These are phyloP conservation scores for Coremacera marginata DNA, from an alignment of 2,888 invertebrate species.

Conservation along the genomic window DNA sequence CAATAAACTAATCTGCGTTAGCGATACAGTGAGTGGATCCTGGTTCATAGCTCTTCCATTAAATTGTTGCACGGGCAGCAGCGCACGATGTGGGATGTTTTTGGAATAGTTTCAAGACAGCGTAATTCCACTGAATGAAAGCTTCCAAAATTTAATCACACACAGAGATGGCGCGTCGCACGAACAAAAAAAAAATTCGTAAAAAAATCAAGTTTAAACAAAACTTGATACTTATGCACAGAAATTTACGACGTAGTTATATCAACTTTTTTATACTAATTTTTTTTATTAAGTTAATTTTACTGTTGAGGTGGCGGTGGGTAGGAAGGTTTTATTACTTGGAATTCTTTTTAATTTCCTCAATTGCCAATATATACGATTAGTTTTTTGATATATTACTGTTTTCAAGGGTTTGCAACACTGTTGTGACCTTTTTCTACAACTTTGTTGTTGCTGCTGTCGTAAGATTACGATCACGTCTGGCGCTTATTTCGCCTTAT, in stretches of 20 bases:
- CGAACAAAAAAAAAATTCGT: conserved; percentile 47
- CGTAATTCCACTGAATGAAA: conserved; percentile 34
- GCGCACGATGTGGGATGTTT: conserved; percentile 65
- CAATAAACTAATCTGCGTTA: conserved; percentile 98
- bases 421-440: conserved; percentile 16
- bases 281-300: conserved; percentile 4
- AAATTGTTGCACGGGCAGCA: conserved; percentile 48
- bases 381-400: background rate
- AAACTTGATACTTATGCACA: background rate
- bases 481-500: background rate
- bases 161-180: conserved; percentile 47
- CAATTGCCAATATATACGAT: background rate
- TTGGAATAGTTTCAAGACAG: conserved; percentile 67
- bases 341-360: background rate
- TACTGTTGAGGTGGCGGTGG: too few relatives aligned
- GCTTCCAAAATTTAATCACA: conserved; percentile 46
- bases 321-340: conserved; percentile 5
- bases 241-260: conserved; percentile 19
- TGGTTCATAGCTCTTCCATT: conserved; percentile 88
- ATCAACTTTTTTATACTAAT: background rate
- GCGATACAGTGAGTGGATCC: conserved; percentile 91
- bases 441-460: conserved; percentile 5
- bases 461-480: background rate
- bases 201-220: conserved; percentile 27
- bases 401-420: background rate